Percentiles rank a stretch among this genome's conserved stretches.
phyloP scores from a whole-genome alignment of 2,797 vertebrate genomes.

The Danio jaintianensis region DNA sequence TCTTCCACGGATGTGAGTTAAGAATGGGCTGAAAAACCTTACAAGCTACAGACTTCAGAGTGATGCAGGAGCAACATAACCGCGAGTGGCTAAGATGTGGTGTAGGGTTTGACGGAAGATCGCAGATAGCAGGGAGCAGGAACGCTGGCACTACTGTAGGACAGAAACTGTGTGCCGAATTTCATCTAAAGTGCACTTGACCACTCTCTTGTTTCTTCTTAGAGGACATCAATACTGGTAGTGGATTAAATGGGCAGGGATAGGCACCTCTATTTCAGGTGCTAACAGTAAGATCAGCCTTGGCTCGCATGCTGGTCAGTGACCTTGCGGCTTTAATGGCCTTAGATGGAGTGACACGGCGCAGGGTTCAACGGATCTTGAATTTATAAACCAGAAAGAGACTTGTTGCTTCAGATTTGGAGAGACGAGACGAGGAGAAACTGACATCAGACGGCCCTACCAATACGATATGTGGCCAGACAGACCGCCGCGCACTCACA shows the following conservation, averaged over 20 bases:
- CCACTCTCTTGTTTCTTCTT: conserved; percentile 17
- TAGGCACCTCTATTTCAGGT: neutral
- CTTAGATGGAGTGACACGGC: neutral
- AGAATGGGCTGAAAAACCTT: no score
- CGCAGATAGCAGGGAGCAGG: neutral
- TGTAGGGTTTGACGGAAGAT: conserved; percentile 20
- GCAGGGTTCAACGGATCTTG: conserved; percentile 25
- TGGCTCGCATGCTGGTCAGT: conserved; percentile 8
- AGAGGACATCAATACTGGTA: conserved; percentile 41
- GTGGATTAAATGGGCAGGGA: conserved; percentile 39
- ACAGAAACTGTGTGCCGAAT: conserved; percentile 50
- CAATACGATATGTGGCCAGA: conserved; percentile 26
- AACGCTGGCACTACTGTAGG: neutral
- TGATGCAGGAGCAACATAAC: neutral
- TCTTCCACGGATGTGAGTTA: no score
- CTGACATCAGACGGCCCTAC: conserved; percentile 29
- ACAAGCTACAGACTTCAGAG: no score
- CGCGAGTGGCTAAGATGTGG: neutral
- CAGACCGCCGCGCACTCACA: conserved; percentile 39
- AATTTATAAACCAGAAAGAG: neutral
- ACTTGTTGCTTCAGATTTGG: conserved; percentile 9
- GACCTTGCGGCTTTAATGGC: conserved; percentile 24
- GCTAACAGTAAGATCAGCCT: conserved; percentile 32
- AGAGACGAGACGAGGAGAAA: conserved; percentile 14
- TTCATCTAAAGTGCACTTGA: conserved; percentile 22